Base-by-base conservation (phyloP, 2,797 vertebrate species). In the Sebastes steindachneri region DNA sequence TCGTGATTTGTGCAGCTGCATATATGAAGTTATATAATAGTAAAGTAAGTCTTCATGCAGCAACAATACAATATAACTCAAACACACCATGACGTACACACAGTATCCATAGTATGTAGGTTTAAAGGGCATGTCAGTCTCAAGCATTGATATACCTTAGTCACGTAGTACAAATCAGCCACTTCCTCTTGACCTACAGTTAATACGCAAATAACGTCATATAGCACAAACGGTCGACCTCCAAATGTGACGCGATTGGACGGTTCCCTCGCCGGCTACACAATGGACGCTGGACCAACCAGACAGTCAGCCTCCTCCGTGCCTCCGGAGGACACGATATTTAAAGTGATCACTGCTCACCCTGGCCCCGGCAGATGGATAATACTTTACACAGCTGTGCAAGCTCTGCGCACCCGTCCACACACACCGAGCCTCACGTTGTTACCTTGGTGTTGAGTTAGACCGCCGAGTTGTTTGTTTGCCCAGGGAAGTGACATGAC, bases 371-470 rank as follows among this genome's bases (percentile, higher is more conserved):
- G 70, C 83, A 90, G 86, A 91, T 88, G 79, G 83, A 89, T 96
- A 95, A 96, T 95, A 91, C 85, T 90, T 95, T 92, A 89, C 84
- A 86, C 95, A 96, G 95, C 95, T 96, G 96, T 89, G 82, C 37
- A 71, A 75, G 78, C 80, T 48, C 71, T 53, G 75, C 41, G 57
- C 71, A 68, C 71, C 73, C 57, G 10, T 82, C 87, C 59, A 79
- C 77, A 79, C 87, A 88, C 85, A 82, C 84, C 48, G 70, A 88
- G 82, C 77, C 79, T 33, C 11, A 68, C 62, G 83, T 9, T 28
- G 76, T 79, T 89, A 91, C 90, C 87, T 91, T 84, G 75, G 71
- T 85, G 85, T 83, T 75, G 80, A 80, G 76, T 87, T 86, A 69
- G 82, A 86, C 71, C 53, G 59, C 88, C 53, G 45, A 82, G 84